Evolutionary conservation across 2,797 vertebrate species (phyloP).

Genomic region (Natrix natrix): DNA sequence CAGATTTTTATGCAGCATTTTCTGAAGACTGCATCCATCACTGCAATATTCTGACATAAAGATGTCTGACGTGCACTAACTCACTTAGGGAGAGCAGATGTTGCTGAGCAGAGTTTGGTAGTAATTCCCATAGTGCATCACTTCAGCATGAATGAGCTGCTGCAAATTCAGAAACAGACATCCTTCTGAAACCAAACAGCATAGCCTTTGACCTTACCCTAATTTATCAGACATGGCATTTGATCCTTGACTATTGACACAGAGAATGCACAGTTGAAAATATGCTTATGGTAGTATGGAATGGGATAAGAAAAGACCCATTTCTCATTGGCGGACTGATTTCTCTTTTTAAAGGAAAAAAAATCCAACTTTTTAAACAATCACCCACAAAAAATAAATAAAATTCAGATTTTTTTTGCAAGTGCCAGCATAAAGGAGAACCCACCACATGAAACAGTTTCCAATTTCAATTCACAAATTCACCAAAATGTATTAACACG

Average conservation of each 20-base stretch:
- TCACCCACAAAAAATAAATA: conserved; percentile 25
- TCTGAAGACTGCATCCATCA: conserved; percentile 97
- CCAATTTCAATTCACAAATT: conserved; percentile 45
- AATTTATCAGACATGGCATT: conserved; percentile 77
- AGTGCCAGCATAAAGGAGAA: neutral
- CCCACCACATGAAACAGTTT: conserved; percentile 47
- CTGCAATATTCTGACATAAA: conserved; percentile 96
- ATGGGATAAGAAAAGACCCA: conserved; percentile 58
- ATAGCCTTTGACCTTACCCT: conserved; percentile 75
- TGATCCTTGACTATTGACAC: conserved; percentile 78
- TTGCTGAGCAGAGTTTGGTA: conserved; percentile 91
- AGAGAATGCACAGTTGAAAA: conserved; percentile 64
- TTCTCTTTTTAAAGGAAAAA: conserved; percentile 44
- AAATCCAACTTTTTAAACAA: conserved; percentile 21
- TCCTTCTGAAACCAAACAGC: conserved; percentile 84
- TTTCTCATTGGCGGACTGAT: conserved; percentile 56
- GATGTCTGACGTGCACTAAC: conserved; percentile 99
- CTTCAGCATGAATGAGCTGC: conserved; percentile 99
- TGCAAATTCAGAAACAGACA: conserved; percentile 92
- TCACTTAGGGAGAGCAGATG: conserved; percentile 99
- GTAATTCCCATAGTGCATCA: conserved; percentile 98
- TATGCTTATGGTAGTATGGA: conserved; percentile 31
- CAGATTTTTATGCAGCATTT: conserved; percentile 92
- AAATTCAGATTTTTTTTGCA: conserved; percentile 11
- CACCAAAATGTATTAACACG: conserved; percentile 63